A percentile compares a stretch with the other conserved stretches of the same genome.
Conservation (phyloP, 1,140 invertebrate genomes). For the Drosophila repletoides region DNA sequence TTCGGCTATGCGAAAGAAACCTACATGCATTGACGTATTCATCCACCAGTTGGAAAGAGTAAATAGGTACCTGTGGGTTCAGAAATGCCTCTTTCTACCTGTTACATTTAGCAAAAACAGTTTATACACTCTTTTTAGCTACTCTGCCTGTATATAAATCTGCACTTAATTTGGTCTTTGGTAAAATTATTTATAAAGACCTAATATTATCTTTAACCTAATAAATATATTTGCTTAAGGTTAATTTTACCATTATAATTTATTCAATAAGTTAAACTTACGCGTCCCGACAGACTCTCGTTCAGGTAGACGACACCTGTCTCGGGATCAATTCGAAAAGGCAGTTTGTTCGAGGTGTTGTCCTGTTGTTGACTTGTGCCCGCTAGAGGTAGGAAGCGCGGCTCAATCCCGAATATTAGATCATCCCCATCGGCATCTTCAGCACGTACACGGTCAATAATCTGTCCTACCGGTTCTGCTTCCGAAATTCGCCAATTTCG, state of each 20-base stretch:
- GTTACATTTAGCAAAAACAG: too few relatives aligned
- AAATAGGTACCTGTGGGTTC: too few relatives aligned
- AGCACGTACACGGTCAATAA: constrained; percentile 85
- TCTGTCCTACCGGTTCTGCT: constrained; percentile 85
- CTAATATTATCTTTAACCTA: too few relatives aligned
- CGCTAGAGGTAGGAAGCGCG: constrained; percentile 54
- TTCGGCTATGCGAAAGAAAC: too few relatives aligned
- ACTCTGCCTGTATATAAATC: too few relatives aligned
- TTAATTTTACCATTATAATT: not conserved
- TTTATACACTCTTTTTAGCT: too few relatives aligned
- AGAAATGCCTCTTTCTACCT: too few relatives aligned
- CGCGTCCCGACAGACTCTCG: constrained; percentile 86
- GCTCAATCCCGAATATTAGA: constrained; percentile 86
- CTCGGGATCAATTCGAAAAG: constrained; percentile 87
- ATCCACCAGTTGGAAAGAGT: too few relatives aligned
- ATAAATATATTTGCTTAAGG: not conserved
- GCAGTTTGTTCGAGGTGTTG: constrained; percentile 75
- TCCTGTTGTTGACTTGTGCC: constrained; percentile 45
- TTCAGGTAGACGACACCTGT: constrained; percentile 88
- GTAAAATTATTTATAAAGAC: too few relatives aligned
- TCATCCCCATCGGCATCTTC: constrained; percentile 85
- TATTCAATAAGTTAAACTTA: constrained; percentile 80
- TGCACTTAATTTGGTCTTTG: too few relatives aligned
- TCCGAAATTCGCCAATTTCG: constrained; percentile 87
- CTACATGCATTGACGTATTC: too few relatives aligned